Percentiles rank a stretch among this genome's conserved stretches.
These are phyloP conservation scores for Escarpia spicata DNA, from an alignment of 2,888 invertebrate species.

Conservation along the genomic window DNA sequence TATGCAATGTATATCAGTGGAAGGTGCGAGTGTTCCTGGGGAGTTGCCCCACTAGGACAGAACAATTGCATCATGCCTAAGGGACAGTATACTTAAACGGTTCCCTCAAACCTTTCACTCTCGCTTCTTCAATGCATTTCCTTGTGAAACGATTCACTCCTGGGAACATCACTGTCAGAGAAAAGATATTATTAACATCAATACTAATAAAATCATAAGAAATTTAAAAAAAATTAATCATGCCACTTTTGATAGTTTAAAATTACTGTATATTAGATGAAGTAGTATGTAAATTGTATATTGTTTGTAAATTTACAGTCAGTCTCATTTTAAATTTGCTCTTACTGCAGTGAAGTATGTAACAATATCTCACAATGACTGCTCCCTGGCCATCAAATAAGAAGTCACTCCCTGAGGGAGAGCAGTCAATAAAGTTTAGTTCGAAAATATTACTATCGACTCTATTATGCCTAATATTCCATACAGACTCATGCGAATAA, in stretches of 20 bases:
- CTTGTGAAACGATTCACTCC: conserved; percentile 55
- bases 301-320: not conserved
- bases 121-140: conserved; percentile 48
- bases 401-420: too few relatives aligned
- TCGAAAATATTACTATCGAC: too few relatives aligned
- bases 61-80: not conserved
- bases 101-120: conserved; percentile 23
- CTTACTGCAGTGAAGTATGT: not conserved
- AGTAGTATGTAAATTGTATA: not conserved
- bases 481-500: too few relatives aligned
- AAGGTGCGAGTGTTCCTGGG: not conserved
- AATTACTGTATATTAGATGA: not conserved
- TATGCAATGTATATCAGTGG: not conserved
- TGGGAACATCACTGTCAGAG: conserved; percentile 44
- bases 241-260: conserved; percentile 7
- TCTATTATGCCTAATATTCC: too few relatives aligned
- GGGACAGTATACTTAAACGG: not conserved
- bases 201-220: not conserved
- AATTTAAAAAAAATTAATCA: not conserved
- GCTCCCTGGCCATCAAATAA: too few relatives aligned
- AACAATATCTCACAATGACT: not conserved
- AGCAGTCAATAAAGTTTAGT: too few relatives aligned
- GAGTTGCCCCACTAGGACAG: not conserved
- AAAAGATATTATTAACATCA: not conserved
- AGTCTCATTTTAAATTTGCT: not conserved